Evolutionary conservation across 2,113 vertebrate species (phyloP).

Genomic region (Callipepla californica): DNA sequence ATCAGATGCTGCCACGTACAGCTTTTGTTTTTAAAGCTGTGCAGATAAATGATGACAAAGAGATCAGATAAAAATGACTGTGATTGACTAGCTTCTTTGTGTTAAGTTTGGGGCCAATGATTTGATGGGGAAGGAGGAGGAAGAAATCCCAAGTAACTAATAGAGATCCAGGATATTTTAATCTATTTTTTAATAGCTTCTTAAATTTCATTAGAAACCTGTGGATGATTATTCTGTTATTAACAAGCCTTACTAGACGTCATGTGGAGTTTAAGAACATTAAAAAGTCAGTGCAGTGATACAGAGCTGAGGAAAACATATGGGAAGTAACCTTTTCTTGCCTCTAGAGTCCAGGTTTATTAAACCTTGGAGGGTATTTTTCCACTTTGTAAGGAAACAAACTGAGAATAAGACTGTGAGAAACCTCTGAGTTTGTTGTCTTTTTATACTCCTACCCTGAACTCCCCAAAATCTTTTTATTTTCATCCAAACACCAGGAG

Average conservation of each 20-base stretch:
- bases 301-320: not conserved
- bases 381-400: not conserved
- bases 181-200: not conserved
- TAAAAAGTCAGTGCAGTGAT: not conserved
- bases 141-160: conserved; percentile 15
- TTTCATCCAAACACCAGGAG: not conserved
- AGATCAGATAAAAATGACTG: conserved; percentile 34
- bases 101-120: conserved; percentile 11
- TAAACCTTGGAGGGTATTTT: not conserved
- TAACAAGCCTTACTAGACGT: not conserved
- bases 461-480: not conserved
- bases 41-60: conserved; percentile 33
- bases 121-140: conserved; percentile 28
- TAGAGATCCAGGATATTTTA: not conserved
- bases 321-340: not conserved
- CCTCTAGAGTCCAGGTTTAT: not conserved
- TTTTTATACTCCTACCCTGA: not conserved
- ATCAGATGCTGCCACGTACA: not conserved
- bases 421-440: not conserved
- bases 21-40: conserved; percentile 54
- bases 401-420: not conserved
- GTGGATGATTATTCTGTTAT: conserved; percentile 31
- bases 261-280: not conserved
- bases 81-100: conserved; percentile 67
- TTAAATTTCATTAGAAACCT: conserved; percentile 32